A percentile compares a stretch with the other conserved stretches of the same genome.
Evolutionary conservation across 2,113 vertebrate species (phyloP).

Genomic region (Oplegnathus fasciatus): DNA sequence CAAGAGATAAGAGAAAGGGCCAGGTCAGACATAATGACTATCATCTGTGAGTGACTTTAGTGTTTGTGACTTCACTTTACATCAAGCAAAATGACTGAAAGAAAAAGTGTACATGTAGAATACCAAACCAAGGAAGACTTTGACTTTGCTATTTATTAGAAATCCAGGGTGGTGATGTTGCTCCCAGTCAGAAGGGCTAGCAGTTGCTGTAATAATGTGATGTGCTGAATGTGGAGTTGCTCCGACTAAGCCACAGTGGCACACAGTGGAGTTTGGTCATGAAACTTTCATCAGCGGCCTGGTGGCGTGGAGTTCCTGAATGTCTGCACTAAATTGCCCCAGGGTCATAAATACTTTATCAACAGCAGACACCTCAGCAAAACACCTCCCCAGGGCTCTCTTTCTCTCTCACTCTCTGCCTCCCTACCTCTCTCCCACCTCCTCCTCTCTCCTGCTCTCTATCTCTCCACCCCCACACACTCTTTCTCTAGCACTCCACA

Average conservation of each 20-base stretch:
- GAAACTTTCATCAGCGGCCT: slow-evolving; percentile 80
- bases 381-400: slow-evolving; percentile 61
- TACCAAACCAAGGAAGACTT: not conserved
- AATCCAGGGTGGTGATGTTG: not conserved
- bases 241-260: slow-evolving; percentile 19
- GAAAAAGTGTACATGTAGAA: not conserved
- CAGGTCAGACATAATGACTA: not conserved
- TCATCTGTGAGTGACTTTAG: not conserved
- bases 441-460: not conserved
- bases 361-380: slow-evolving; percentile 72
- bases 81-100: not conserved
- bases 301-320: slow-evolving; percentile 76
- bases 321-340: slow-evolving; percentile 76
- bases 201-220: slow-evolving; percentile 30
- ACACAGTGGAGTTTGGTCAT: slow-evolving; percentile 65
- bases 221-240: slow-evolving; percentile 24
- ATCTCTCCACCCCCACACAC: slow-evolving; percentile 15
- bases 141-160: slow-evolving; percentile 24
- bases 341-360: slow-evolving; percentile 81
- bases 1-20: not conserved
- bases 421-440: not conserved
- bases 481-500: slow-evolving; percentile 4
- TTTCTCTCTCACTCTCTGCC: slow-evolving; percentile 21
- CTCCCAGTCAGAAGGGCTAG: not conserved
- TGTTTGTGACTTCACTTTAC: not conserved